Evolutionary conservation across 2,113 vertebrate genomes (phyloP).

Genomic region (Elephas maximus): DNA sequence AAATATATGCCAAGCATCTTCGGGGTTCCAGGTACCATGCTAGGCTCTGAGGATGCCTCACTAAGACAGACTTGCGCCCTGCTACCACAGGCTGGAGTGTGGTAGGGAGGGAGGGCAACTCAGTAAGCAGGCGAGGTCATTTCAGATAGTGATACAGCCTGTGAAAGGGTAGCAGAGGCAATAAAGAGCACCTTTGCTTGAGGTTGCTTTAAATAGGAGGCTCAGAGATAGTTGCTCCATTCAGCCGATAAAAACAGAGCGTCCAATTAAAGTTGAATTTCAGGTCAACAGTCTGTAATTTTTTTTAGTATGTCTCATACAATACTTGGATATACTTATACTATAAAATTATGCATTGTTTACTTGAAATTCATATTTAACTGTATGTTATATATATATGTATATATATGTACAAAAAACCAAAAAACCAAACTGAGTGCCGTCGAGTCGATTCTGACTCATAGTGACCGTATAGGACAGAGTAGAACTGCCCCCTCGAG

Average conservation of each 20-base stretch:
- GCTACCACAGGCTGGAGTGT: neutral
- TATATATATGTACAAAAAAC: too few species aligned
- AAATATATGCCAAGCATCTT: too few species aligned
- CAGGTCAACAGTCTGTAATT: neutral
- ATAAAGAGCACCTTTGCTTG: accelerated
- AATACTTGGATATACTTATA: neutral
- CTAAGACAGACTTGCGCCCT: neutral
- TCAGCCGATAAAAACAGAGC: too few species aligned
- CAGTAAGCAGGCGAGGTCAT: neutral
- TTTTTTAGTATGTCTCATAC: neutral
- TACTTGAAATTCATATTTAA: neutral
- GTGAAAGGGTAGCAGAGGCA: neutral
- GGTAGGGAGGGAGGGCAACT: neutral
- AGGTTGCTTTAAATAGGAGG: neutral
- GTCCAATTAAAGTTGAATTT: neutral
- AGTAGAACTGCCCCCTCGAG: too few species aligned
- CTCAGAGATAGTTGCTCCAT: too few species aligned
- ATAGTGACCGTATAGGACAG: too few species aligned
- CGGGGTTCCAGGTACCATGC: too few species aligned
- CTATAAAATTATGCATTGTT: neutral
- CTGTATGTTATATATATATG: neutral
- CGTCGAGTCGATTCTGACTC: too few species aligned
- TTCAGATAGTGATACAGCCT: accelerated
- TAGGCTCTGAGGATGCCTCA: neutral
- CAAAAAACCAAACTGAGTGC: too few species aligned